Evolutionary conservation across 2,113 vertebrate species (phyloP).

Genomic region (Alectura lathami): DNA sequence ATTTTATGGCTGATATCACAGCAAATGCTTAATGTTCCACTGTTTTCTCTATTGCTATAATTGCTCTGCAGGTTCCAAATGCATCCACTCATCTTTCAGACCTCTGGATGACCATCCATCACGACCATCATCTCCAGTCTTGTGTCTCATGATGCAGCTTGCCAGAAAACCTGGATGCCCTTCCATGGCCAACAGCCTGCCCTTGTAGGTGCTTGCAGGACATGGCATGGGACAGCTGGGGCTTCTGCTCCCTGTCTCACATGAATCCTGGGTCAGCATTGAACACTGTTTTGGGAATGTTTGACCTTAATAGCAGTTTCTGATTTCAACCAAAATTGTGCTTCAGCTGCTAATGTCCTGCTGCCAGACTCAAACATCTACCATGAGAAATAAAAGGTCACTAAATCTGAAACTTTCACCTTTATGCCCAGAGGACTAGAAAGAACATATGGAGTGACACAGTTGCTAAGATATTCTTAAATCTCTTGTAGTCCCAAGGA

Average conservation of each 20-base stretch:
- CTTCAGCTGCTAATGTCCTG: neutral
- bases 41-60: neutral
- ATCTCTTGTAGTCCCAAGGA: neutral
- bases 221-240: neutral
- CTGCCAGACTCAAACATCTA: neutral
- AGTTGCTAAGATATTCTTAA: neutral
- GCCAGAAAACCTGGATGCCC: neutral
- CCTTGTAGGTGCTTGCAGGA: neutral
- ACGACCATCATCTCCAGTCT: neutral
- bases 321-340: neutral
- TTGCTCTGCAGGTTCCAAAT: neutral
- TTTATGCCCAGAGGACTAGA: neutral
- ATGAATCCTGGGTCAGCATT: neutral
- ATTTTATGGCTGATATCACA: neutral
- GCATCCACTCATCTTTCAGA: neutral
- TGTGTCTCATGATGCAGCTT: neutral
- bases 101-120: neutral
- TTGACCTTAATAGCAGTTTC: neutral
- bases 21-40: neutral
- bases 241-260: neutral
- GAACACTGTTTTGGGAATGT: neutral
- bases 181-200: neutral
- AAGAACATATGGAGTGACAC: neutral
- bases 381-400: neutral
- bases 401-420: neutral